Conservation (phyloP, 2,797 vertebrate genomes). For the Micrastur ruficollis region DNA sequence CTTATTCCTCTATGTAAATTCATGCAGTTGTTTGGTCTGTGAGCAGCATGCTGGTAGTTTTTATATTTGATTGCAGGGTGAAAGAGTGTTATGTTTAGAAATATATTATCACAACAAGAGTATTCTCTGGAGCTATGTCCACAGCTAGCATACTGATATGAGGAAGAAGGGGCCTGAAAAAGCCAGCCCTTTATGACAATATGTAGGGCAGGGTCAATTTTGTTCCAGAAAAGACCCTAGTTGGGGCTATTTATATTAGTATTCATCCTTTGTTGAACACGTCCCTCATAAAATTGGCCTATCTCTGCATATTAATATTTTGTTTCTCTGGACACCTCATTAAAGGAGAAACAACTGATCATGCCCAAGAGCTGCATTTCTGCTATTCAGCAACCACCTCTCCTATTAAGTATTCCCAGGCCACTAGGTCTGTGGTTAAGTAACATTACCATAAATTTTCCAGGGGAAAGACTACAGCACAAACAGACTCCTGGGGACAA, state of each 20-base stretch:
- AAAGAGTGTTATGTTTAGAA: not conserved
- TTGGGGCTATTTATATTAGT: not conserved
- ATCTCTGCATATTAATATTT: not conserved
- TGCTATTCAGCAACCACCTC: not conserved
- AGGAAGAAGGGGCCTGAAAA: not conserved
- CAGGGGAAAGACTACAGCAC: not conserved
- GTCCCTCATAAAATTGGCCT: not conserved
- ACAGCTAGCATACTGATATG: not conserved
- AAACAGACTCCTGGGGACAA: not conserved
- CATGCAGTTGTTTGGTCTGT: not conserved
- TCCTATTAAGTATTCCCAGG: not conserved
- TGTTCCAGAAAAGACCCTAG: not conserved
- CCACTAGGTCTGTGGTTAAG: not conserved
- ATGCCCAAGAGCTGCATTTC: not conserved
- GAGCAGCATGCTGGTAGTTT: not conserved
- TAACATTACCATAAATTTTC: not conserved
- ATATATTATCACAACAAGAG: not conserved
- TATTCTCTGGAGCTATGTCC: not conserved
- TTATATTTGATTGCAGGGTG: not conserved
- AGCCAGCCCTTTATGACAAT: not conserved
- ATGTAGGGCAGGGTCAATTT: not conserved
- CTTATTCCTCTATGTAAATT: not conserved
- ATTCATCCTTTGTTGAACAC: not conserved
- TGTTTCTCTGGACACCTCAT: not conserved
- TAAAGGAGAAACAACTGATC: not conserved